Evolutionary conservation across 1,140 invertebrate genomes (phyloP).

Genomic region (Drosophila oshimai): DNA sequence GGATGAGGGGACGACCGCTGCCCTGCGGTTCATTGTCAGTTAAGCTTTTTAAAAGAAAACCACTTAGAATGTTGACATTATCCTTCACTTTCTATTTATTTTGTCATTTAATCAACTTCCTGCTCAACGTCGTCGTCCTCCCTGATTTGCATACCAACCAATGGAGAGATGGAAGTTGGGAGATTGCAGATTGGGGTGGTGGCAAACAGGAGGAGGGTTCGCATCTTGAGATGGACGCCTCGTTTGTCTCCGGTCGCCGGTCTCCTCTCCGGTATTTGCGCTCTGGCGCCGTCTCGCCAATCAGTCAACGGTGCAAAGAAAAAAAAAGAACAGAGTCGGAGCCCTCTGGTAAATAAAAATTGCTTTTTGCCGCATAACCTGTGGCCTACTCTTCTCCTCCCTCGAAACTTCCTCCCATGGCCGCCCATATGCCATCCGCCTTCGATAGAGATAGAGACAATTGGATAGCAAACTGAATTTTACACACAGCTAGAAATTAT

Average conservation of each 20-base stretch:
- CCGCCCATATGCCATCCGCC: slow-evolving; percentile 1
- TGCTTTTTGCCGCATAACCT: slow-evolving; percentile 72
- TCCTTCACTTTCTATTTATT: slow-evolving; percentile 82
- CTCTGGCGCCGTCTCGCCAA: slow-evolving; percentile 59
- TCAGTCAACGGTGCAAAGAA: slow-evolving; percentile 50
- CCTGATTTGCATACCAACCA: slow-evolving; percentile 71
- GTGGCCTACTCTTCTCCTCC: slow-evolving; percentile 23
- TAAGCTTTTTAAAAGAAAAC: slow-evolving; percentile 82
- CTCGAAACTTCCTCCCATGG: too few relatives aligned
- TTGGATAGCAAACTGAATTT: slow-evolving; percentile 46
- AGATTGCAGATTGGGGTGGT: neutral
- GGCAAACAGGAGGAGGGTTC: slow-evolving; percentile 18
- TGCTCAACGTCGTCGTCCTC: slow-evolving; percentile 34
- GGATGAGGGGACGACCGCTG: slow-evolving; percentile 47
- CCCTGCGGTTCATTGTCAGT: slow-evolving; percentile 80
- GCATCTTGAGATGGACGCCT: slow-evolving; percentile 71
- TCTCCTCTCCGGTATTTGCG: slow-evolving; percentile 36
- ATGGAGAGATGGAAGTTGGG: neutral
- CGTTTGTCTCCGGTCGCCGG: slow-evolving; percentile 26
- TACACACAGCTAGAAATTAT: neutral
- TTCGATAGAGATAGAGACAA: slow-evolving; percentile 55
- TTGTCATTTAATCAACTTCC: slow-evolving; percentile 82
- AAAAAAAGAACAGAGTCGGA: neutral
- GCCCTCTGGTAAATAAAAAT: slow-evolving; percentile 63
- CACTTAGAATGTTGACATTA: slow-evolving; percentile 82